A percentile compares a stretch with the other conserved stretches of the same genome.
Evolutionary conservation across 2,113 vertebrate species (phyloP).

Genomic region (Scomber japonicus): DNA sequence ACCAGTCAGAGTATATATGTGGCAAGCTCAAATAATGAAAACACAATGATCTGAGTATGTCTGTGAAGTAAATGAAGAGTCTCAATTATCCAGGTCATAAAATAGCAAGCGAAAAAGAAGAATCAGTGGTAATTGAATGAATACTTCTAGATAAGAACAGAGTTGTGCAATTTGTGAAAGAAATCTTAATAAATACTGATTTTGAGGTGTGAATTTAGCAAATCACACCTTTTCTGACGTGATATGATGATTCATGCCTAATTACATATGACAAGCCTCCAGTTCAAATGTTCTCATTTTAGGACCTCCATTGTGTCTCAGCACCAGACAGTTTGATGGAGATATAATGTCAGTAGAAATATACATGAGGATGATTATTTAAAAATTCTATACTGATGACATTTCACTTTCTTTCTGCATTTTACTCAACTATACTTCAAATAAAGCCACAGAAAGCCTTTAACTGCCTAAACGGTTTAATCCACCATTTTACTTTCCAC

Average conservation of each 20-base stretch:
- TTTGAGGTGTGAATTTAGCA: background rate
- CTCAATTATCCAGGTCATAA: slow-evolving; percentile 2
- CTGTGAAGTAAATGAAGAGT: background rate
- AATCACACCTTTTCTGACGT: background rate
- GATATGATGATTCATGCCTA: background rate
- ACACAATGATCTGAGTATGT: background rate
- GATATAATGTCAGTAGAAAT: background rate
- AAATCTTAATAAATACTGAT: background rate
- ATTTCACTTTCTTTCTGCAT: background rate
- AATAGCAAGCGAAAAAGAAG: slow-evolving; percentile 2
- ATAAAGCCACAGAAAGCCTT: background rate
- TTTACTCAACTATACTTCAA: background rate
- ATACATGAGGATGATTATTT: slow-evolving; percentile 29
- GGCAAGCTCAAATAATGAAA: background rate
- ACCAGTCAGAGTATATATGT: slow-evolving; percentile 15
- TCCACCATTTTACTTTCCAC: no score
- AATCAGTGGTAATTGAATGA: background rate
- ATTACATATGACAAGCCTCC: background rate
- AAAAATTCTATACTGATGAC: background rate
- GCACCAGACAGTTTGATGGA: slow-evolving; percentile 20
- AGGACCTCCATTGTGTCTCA: background rate
- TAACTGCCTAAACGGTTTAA: background rate
- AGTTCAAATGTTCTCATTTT: slow-evolving; percentile 29
- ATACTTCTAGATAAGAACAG: background rate
- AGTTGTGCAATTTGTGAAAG: background rate